Evolutionary conservation across 2,797 vertebrate genomes (phyloP).

Genomic region (Syngnathus rostellatus): DNA sequence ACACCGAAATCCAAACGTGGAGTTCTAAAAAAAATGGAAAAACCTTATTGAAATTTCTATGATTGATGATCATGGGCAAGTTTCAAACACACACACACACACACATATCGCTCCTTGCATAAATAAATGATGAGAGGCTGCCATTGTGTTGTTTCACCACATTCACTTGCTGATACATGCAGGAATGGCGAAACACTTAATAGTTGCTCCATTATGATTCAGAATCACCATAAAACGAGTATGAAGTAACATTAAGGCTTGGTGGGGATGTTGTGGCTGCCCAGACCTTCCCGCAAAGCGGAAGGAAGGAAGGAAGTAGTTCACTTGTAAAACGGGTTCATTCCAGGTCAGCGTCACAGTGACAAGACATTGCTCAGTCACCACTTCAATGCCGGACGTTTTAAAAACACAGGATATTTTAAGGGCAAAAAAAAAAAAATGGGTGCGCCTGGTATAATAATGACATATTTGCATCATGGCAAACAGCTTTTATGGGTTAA

Average conservation of each 20-base stretch:
- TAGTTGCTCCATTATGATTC: background rate
- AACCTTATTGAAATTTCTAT: too few relatives aligned
- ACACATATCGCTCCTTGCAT: conserved; percentile 18
- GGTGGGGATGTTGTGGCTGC: conserved; percentile 32
- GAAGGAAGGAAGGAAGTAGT: conserved; percentile 41
- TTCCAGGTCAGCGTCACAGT: background rate
- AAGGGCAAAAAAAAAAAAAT: background rate
- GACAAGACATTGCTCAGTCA: background rate
- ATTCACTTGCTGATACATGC: background rate
- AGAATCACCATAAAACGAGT: background rate
- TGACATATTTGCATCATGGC: background rate
- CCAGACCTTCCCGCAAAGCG: conserved; percentile 25
- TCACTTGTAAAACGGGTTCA: conserved; percentile 21
- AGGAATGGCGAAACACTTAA: background rate
- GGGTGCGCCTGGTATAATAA: too few relatives aligned
- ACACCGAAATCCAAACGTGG: too few relatives aligned
- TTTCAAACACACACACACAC: conserved; percentile 7
- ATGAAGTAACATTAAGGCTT: background rate
- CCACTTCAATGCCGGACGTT: background rate
- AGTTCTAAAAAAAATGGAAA: too few relatives aligned
- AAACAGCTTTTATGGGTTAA: background rate
- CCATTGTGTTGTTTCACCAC: conserved; percentile 8
- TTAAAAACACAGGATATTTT: background rate
- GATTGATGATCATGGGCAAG: background rate
- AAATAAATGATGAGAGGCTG: conserved; percentile 46